Base-by-base conservation (phyloP, 2,888 invertebrate genomes). In the Oconnorella tubifera region DNA sequence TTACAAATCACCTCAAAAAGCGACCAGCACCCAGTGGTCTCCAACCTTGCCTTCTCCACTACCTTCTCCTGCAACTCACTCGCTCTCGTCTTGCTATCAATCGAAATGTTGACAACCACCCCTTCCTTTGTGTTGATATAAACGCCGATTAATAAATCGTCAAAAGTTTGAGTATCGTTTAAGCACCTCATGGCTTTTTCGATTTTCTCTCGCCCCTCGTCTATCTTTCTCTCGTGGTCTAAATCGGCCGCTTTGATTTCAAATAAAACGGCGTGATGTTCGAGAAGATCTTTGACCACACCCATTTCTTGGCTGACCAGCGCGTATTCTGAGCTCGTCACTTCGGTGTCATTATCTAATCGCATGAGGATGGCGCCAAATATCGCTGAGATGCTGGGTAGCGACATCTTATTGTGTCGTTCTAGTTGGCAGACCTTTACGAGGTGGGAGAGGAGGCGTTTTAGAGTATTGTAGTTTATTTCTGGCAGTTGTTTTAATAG, bases 381-480 rank as follows among this genome's bases (percentile, higher is more conserved):
- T n/a, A n/a, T n/a, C n/a, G n/a, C n/a, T n/a, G n/a, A n/a, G n/a
- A n/a, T n/a, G n/a, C n/a, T n/a, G n/a, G n/a, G n/a, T n/a, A n/a
- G n/a, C n/a, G n/a, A n/a, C n/a, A n/a, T n/a, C n/a, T n/a, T n/a
- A n/a, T n/a, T n/a, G n/a, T n/a, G n/a, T n/a, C n/a, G n/a, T n/a
- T n/a, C n/a, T n/a, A n/a, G n/a, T n/a, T n/a, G n/a, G n/a, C n/a
- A n/a, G n/a, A n/a, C n/a, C 82, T 75, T 76, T 64, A 67, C 86
- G 51, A 94, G 85, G 81, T 94, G 94, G 0, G 89, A 88, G 67
- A 93, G 86, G 64, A 95, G 83, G 74, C 88, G 88, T 63, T 89
- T 87, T 28, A 90, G 83, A 0, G 92, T 92, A 73, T 89, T 87
- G 66, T 88, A 87, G 56, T 89, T 88, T 10, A 93, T 87, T 1